Evolutionary conservation across 2,888 invertebrate species (phyloP).

Genomic region (Spodoptera exigua): DNA sequence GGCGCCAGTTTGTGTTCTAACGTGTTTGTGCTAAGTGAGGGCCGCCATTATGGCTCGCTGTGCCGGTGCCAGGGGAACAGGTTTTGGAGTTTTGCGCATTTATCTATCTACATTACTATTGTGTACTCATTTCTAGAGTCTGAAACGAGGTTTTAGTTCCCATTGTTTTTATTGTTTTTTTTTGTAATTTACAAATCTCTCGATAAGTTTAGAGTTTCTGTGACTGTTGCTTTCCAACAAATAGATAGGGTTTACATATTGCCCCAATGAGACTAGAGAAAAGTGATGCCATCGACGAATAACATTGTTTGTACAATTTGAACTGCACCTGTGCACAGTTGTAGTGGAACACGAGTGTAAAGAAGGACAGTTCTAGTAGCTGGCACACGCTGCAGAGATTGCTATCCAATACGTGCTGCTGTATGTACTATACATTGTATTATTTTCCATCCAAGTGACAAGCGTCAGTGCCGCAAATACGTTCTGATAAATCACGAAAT

Average conservation of each 20-base stretch:
- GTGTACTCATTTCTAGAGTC: too few relatives aligned
- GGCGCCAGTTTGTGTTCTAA: conserved; percentile 9
- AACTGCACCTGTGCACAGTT: background rate
- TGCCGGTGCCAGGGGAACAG: background rate
- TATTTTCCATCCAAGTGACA: conserved; percentile 50
- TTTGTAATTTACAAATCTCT: too few relatives aligned
- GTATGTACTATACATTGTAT: conserved; percentile 47
- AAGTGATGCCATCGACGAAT: background rate
- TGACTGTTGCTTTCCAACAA: too few relatives aligned
- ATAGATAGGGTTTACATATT: too few relatives aligned
- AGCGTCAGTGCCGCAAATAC: conserved; percentile 55
- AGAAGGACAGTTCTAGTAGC: background rate
- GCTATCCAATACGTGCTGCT: conserved; percentile 36
- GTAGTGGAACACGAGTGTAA: conserved; percentile 1
- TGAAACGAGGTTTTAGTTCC: too few relatives aligned
- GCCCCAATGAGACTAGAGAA: too few relatives aligned
- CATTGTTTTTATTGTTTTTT: too few relatives aligned
- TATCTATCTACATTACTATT: too few relatives aligned
- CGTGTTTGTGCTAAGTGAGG: conserved; percentile 10
- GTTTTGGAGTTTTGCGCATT: too few relatives aligned
- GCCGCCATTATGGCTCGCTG: background rate
- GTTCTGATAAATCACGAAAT: conserved; percentile 59
- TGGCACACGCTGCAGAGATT: conserved; percentile 11
- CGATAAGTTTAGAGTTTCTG: too few relatives aligned
- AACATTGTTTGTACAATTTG: background rate